Evolutionary conservation across 2,113 vertebrate species (phyloP).

Genomic region (Lota lota): DNA sequence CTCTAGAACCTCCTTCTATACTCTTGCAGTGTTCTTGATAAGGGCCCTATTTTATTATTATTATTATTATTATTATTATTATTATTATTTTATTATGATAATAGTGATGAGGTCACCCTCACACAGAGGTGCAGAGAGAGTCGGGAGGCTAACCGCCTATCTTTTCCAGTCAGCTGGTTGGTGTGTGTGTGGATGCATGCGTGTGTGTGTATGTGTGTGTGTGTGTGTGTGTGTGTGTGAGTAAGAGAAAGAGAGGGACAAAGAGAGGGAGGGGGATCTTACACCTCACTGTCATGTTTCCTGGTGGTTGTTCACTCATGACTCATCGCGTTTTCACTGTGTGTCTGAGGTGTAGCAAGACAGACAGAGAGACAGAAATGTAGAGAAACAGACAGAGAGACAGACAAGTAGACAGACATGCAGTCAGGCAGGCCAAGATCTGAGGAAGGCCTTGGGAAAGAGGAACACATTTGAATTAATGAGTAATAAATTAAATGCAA

Average conservation of each 20-base stretch:
- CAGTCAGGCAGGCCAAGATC: not conserved
- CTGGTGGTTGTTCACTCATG: conserved; percentile 34
- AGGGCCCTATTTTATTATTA: no score
- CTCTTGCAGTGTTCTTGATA: no score
- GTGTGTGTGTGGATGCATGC: conserved; percentile 12
- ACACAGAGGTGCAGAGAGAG: conserved; percentile 52
- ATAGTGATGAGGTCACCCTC: conserved; percentile 31
- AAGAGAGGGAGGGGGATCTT: conserved; percentile 31
- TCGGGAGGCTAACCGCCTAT: conserved; percentile 23
- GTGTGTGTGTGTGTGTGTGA: conserved; percentile 2
- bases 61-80: no score
- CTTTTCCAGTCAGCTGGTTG: conserved; percentile 47
- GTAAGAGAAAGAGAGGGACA: not conserved
- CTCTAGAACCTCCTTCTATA: no score
- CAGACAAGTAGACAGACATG: conserved; percentile 11
- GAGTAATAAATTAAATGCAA: no score
- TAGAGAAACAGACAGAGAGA: conserved; percentile 21
- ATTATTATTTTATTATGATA: conserved; percentile 3
- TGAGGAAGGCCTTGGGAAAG: not conserved
- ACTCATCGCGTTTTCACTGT: conserved; percentile 36
- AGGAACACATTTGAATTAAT: no score
- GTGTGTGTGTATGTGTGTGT: not conserved
- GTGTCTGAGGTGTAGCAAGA: conserved; percentile 8
- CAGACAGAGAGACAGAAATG: conserved; percentile 20
- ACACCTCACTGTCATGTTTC: conserved; percentile 49